Base-by-base conservation (phyloP, 1,140 invertebrate genomes). In the Drosophila paulistorum region DNA sequence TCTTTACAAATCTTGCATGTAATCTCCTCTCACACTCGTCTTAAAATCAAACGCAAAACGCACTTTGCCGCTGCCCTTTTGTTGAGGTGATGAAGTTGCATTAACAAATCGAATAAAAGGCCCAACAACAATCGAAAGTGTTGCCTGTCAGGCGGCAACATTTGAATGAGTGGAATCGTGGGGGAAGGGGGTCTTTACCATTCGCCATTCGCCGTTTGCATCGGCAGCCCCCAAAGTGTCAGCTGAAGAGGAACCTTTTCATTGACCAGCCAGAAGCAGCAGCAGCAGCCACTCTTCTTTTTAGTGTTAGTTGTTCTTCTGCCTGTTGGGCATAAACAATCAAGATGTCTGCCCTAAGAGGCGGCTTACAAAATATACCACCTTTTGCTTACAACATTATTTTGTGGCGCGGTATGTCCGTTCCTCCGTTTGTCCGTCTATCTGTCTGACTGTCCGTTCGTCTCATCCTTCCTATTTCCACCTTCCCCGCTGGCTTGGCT, bases 321-420 rank as follows among this genome's bases (percentile, higher is more conserved):
- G 61, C 61, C 61, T 20, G 57, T 59, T 59, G 57, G 57, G 57
- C 57, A 37, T 59, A 59, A 59, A 59, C 57, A 59, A 59, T 59
- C 57, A 59, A 59, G 57, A 59, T 59, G 57, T 59, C 57, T 59
- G 33, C 57, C 57, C 57, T 37, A 37, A 59, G 57, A 59, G 57
- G 57, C 61, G 42, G 61, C 61, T 17, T 26, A 45, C 42, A 45
- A 45, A 63, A 45, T 42, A 45, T 63, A 63, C 57, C 48, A 68
- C 57, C 41, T 63, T 64, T 70, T 59, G 57, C 26, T 45, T 55
- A 71, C 63, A 71, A 65, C 63, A 66, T 71, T 65, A 66, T 65
- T 71, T 64, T 41, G 23, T 23, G 20, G 45, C 45, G 17, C 45
- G 45, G 14, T 17, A 48, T 14, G 45, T 48, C 14, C 30, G 23